Evolutionary conservation across 2,888 invertebrate genomes (phyloP).

Genomic region (Hypena proboscidalis): DNA sequence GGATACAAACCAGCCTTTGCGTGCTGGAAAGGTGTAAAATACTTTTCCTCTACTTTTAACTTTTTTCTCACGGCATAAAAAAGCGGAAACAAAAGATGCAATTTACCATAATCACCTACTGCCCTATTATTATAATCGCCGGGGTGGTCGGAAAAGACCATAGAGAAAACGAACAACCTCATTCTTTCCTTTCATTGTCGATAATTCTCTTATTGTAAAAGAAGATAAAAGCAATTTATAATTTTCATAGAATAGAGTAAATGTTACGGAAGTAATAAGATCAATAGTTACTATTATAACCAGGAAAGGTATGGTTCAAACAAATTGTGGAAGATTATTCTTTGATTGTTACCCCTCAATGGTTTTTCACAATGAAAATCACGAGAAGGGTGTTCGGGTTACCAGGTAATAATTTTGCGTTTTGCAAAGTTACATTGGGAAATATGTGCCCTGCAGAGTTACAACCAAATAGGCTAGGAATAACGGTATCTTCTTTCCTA

Average conservation of each 20-base stretch:
- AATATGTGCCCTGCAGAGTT: too few relatives aligned
- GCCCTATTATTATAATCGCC: not conserved
- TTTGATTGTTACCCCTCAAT: not conserved
- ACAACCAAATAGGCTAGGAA: too few relatives aligned
- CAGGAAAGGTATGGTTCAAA: conserved; percentile 13
- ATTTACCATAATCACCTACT: not conserved
- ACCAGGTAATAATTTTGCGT: too few relatives aligned
- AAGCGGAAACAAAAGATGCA: not conserved
- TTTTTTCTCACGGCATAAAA: too few relatives aligned
- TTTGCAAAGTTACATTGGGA: too few relatives aligned
- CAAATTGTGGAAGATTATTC: conserved; percentile 9
- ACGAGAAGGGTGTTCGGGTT: too few relatives aligned
- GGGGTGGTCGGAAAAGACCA: not conserved
- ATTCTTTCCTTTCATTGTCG: conserved; percentile 1
- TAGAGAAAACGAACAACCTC: not conserved
- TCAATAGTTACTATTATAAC: conserved; percentile 18
- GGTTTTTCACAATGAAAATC: not conserved
- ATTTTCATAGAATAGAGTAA: conserved; percentile 28
- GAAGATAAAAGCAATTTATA: conserved; percentile 33
- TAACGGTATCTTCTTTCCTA: too few relatives aligned
- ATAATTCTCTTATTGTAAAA: conserved; percentile 5
- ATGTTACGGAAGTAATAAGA: conserved; percentile 34
- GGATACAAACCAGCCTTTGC: too few relatives aligned
- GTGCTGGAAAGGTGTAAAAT: too few relatives aligned
- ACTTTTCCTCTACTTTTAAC: too few relatives aligned